phyloP scores from a whole-genome alignment of 2,797 vertebrate species.

The Sebastes hubbsi region DNA sequence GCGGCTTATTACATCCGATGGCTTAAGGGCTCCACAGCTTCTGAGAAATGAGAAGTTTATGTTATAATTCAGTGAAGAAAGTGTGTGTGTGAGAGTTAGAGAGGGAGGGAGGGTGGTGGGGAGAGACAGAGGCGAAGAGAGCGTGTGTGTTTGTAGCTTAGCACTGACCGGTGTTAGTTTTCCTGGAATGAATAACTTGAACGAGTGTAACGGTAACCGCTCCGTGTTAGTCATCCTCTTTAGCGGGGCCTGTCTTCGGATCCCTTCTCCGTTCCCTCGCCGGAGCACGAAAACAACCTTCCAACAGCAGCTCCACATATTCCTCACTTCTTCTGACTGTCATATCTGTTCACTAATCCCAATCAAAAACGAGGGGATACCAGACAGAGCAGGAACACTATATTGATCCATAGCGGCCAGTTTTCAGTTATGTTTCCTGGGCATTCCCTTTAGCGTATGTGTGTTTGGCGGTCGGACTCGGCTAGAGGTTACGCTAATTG shows the following conservation, averaged over 20 bases:
- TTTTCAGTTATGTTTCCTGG: slow-evolving; percentile 34
- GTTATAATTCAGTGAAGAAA: slow-evolving; percentile 31
- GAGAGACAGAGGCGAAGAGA: neutral
- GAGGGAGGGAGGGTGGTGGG: neutral
- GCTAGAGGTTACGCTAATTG: slow-evolving; percentile 74
- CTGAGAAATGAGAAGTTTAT: slow-evolving; percentile 57
- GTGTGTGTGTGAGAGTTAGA: slow-evolving; percentile 14
- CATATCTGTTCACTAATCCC: slow-evolving; percentile 45
- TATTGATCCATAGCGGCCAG: slow-evolving; percentile 58
- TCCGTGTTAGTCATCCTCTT: slow-evolving; percentile 70
- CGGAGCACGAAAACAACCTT: slow-evolving; percentile 41
- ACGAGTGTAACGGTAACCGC: slow-evolving; percentile 59
- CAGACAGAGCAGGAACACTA: slow-evolving; percentile 33
- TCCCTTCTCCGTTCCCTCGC: neutral
- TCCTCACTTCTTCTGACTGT: slow-evolving; percentile 45
- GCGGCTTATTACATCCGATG: slow-evolving; percentile 10
- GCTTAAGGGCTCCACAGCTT: slow-evolving; percentile 38
- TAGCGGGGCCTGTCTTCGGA: slow-evolving; percentile 55
- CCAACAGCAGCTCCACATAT: slow-evolving; percentile 29
- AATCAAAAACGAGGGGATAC: slow-evolving; percentile 34
- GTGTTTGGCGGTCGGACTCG: slow-evolving; percentile 26
- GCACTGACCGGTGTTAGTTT: slow-evolving; percentile 72
- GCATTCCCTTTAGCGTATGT: slow-evolving; percentile 31
- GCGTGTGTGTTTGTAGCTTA: slow-evolving; percentile 51
- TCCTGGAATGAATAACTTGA: slow-evolving; percentile 80